Evolutionary conservation across 2,888 invertebrate species (phyloP), one percentile per base, ranked within the genome.

Genomic region (Siphlonurus alternatus): DNA sequence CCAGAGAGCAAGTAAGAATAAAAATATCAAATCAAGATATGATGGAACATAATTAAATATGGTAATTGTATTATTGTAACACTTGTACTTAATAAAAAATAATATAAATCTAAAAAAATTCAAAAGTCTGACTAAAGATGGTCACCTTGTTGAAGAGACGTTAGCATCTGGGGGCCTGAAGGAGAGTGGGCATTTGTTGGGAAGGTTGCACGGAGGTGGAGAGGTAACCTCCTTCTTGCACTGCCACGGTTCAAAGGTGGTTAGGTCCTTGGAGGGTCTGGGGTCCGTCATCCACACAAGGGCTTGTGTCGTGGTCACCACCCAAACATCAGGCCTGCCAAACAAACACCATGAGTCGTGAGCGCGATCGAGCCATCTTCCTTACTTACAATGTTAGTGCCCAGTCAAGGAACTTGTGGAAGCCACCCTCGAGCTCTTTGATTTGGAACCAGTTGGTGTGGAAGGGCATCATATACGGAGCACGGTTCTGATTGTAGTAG

Each of bases 381-480:
- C n/a, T n/a, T n/a, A 81, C 84, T 82, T 76, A 88, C 87, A 85
- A 76, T 68, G 82, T 81, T 56, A 84, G 77, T 0, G 87, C 84
- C 88, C 91, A 93, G 69, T 87, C 86, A 65, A 94, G 77, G 77
- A 94, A 94, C 75, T 90, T 90, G 70, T 88, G 87, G 1, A 94
- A 78, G 22, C 93, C 93, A 65, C 79, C 79, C 73, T 91, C 92
- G 15, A 91, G 78, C 71, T 84, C 89, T 72, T 88, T 90, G 70
- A 87, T 90, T 74, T 88, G 91, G 80, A 96, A 95, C 96, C 96
- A 96, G 76, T 93, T 94, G 1, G 95, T 94, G 73, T 96, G 95
- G 84, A 93, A 89, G 0, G 93, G 86, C 91, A 93, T 92, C 91
- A 93, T 91, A 75, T 93, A 93, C 0, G 93, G 91, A 1, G 93